Evolutionary conservation across 2,113 vertebrate genomes (phyloP), one percentile per base, ranked within the genome.

Genomic region (Clinocottus analis): DNA sequence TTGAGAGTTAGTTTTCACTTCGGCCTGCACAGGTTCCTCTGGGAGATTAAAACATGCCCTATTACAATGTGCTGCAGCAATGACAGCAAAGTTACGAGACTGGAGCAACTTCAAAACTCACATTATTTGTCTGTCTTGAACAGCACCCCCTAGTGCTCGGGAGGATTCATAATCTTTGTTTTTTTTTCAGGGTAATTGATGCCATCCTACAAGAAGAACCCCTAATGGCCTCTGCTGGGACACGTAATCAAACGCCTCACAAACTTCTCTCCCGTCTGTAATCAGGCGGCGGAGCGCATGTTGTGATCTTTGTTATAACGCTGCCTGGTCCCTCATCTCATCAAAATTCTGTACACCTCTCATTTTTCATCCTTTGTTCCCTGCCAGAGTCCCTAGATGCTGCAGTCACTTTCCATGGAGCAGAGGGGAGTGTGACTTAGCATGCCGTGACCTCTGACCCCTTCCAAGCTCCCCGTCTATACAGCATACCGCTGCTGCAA

Each of bases 151-250:
- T 92, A 91, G 90, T 87, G 93, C 77, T 84, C 64, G 4, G 92
- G 90, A 87, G 87, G 72, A 80, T 75, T 43, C 31, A 1, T 65
- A 49, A 69, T 49, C 47, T 65, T 74, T 83, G 60, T 88, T 85
- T 67, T 31, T 72, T 77, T 87, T 83, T 75, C 84, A 68, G 69
- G 82, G 84, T 91, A 82, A 91, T 89, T 87, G 81, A 84, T 78
- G 82, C 82, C 75, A 55, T 82, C 87, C 85, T 85, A 88, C 79
- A 77, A 93, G 85, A 65, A 87, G 90, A 85, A 79, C 65, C 85
- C 84, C 80, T 91, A 88, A 89, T 89, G 89, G 92, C 91, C 89
- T 91, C 92, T 77, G 85, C 89, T 90, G 93, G 93, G 92, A 91
- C 74, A 59, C 77, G 82, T 87, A 94, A 91, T 92, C 91, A 93